phyloP scores from a whole-genome alignment of 2,113 vertebrate genomes.

The Probosciger aterrimus region DNA sequence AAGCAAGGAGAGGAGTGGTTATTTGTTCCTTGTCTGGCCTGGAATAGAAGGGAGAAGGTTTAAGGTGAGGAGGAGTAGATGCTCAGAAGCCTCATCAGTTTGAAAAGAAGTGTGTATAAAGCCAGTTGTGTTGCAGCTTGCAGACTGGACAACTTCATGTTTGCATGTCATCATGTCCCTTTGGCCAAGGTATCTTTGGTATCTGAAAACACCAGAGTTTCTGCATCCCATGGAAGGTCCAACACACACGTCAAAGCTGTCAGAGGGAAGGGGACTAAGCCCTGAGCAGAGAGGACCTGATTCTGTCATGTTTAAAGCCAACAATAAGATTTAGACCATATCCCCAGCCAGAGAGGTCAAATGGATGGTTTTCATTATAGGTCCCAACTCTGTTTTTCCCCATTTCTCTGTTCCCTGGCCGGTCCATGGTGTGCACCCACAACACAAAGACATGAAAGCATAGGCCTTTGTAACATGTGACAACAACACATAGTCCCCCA shows the following conservation, averaged over 20 bases:
- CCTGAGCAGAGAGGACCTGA: fast-evolving
- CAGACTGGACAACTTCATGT: background rate
- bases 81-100: background rate
- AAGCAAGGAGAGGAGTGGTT: background rate
- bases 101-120: background rate
- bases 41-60: background rate
- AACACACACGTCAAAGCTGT: background rate
- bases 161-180: background rate
- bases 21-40: background rate
- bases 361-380: background rate
- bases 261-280: background rate
- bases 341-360: background rate
- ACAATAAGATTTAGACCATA: background rate
- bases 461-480: background rate
- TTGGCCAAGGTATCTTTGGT: background rate
- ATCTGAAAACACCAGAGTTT: background rate
- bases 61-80: background rate
- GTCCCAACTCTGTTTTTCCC: background rate
- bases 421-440: background rate
- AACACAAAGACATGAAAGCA: background rate
- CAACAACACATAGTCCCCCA: background rate
- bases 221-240: background rate
- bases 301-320: background rate
- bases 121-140: background rate
- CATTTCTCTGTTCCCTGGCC: background rate